These are phyloP conservation scores for Melipona beecheii DNA, from an alignment of 2,888 invertebrate genomes.

Conservation along the genomic window DNA sequence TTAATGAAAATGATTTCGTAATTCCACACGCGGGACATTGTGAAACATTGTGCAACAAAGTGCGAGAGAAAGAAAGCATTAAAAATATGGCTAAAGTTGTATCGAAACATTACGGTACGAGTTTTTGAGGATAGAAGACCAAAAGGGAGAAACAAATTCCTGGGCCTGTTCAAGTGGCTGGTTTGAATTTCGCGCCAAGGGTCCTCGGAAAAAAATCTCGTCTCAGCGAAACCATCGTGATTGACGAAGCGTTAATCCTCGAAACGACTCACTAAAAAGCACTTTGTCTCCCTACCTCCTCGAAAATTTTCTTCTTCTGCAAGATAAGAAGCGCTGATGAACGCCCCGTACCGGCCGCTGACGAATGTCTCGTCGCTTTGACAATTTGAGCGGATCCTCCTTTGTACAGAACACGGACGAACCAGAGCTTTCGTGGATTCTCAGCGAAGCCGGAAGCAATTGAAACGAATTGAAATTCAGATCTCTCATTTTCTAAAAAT, in stretches of 20 bases:
- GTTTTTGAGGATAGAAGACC: not conserved
- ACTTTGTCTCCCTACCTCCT: conserved; percentile 69
- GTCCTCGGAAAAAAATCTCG: conserved; percentile 71
- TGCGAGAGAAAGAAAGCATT: too few relatives aligned
- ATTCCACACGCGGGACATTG: not conserved
- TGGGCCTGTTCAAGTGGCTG: conserved; percentile 25
- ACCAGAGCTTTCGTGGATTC: not conserved
- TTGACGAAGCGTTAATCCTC: conserved; percentile 76
- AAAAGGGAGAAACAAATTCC: conserved; percentile 45
- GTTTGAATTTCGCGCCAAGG: conserved; percentile 60
- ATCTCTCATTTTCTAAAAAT: not conserved
- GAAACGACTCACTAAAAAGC: conserved; percentile 74
- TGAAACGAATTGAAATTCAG: conserved; percentile 1
- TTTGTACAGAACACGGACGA: conserved; percentile 34
- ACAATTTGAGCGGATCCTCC: conserved; percentile 51
- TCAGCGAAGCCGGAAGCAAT: conserved; percentile 1
- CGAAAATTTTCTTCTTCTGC: conserved; percentile 60
- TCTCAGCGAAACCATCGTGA: conserved; percentile 67
- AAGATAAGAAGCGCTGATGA: conserved; percentile 62
- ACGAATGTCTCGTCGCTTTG: conserved; percentile 61
- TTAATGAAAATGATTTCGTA: not conserved
- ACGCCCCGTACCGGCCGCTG: conserved; percentile 48
- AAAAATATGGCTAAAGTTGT: too few relatives aligned
- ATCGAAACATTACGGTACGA: not conserved
- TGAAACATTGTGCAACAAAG: too few relatives aligned